A percentile compares a stretch with the other conserved stretches of the same genome.
These are phyloP conservation scores for Dicranocentrus wangi DNA, from an alignment of 2,888 invertebrate species.

Conservation along the genomic window DNA sequence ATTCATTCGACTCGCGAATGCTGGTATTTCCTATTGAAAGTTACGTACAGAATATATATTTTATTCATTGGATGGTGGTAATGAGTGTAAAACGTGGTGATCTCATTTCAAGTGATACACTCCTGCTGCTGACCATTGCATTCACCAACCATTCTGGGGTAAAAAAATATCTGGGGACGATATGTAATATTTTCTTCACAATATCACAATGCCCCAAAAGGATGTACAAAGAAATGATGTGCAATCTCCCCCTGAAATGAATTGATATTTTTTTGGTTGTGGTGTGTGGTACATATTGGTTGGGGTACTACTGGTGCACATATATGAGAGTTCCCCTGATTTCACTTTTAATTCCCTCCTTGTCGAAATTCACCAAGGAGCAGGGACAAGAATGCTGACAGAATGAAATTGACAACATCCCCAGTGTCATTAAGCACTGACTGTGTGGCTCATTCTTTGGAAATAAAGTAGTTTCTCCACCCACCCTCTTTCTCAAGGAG, in stretches of 20 bases:
- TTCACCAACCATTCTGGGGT: no score
- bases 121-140: no score
- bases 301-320: no score
- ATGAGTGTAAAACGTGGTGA: background rate
- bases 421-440: constrained; percentile 33
- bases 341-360: constrained; percentile 13
- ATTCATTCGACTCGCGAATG: constrained; percentile 13
- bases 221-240: no score
- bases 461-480: constrained; percentile 11
- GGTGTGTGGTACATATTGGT: background rate
- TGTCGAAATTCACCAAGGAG: background rate
- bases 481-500: no score
- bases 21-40: background rate
- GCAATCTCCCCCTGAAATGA: no score
- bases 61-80: constrained; percentile 6
- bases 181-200: no score
- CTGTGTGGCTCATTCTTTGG: constrained; percentile 14
- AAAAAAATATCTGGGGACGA: no score
- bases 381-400: constrained; percentile 65
- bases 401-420: constrained; percentile 57
- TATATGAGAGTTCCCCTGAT: background rate
- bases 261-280: background rate
- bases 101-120: background rate
- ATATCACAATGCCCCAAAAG: no score
- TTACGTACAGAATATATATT: background rate